Base-by-base conservation (phyloP, 2,797 vertebrate genomes). In the Tapera naevia region DNA sequence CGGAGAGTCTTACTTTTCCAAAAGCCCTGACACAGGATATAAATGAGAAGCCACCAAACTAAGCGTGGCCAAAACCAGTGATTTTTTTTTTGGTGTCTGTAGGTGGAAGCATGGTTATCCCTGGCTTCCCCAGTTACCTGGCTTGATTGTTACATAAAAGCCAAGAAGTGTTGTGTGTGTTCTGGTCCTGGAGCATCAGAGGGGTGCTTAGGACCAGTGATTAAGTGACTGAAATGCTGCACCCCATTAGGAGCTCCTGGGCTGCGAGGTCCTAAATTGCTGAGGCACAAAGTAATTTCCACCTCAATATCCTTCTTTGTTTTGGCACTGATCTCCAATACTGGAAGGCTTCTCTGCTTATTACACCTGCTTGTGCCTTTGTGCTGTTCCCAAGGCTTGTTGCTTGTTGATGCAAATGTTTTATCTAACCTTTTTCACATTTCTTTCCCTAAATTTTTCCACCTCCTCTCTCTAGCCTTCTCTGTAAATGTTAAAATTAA, bases 401-500 rank as follows among this genome's bases (percentile, higher is more conserved):
- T n/a, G n/a, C n/a, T n/a, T n/a, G n/a, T n/a, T 32, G 50, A 62
- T 92, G 75, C 43, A 94, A 62, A 72, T 75, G 43, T 75, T 90
- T 53, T 72, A 75, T 74, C 70, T 72, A 92, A 79, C 76, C 53
- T 41, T 19, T 60, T 89, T 48, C 39, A 2, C 39, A 27, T 74
- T 88, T 82, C 66, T 90, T 82, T 62, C 39, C 71, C 72, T 45
- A 32, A 53, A 22, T 82, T 80, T 90, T 92, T 80, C 81, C 79
- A 78, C 83, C 91, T 90, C 84, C 87, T 89, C 88, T 82, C 69
- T 76, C 58, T 45, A 92, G 30, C 61, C 41, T 92, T 93, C 70
- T 91, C 78, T 67, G 27, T 69, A 94, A 96, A 90, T 94, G 81
- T 89, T 92, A 94, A 13, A 74, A 94, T 92, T 95, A 85, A 91